Percentiles rank a stretch among this genome's conserved stretches.
These are phyloP conservation scores for Geopemphigus sp. DNA, from an alignment of 1,140 invertebrate species.

Conservation along the genomic window DNA sequence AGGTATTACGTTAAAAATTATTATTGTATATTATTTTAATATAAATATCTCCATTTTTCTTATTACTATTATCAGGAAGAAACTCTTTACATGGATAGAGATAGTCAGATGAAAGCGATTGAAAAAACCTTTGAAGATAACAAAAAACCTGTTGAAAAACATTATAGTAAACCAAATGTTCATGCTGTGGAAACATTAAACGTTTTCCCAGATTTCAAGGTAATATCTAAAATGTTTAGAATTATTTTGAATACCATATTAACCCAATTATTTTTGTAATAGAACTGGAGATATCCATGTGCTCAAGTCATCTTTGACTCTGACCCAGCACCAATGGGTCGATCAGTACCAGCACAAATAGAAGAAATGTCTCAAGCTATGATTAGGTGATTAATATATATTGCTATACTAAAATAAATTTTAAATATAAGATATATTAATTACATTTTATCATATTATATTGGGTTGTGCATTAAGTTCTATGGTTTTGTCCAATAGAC, in stretches of 20 bases:
- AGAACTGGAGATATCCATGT: slow-evolving; percentile 95
- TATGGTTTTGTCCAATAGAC: no score
- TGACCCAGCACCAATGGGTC: slow-evolving; percentile 83
- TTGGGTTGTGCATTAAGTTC: no score
- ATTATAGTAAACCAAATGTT: slow-evolving; percentile 94
- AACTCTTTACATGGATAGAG: slow-evolving; percentile 92
- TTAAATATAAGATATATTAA: no score
- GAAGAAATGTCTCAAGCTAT: slow-evolving; percentile 99
- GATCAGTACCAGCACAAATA: slow-evolving; percentile 78
- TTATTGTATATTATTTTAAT: neutral
- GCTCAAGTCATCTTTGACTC: slow-evolving; percentile 98
- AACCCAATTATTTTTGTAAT: slow-evolving; percentile 43
- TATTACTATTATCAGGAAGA: slow-evolving; percentile 65
- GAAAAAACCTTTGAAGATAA: slow-evolving; percentile 97
- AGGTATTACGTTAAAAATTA: slow-evolving; percentile 56
- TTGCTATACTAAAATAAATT: no score
- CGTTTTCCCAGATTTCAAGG: slow-evolving; percentile 91
- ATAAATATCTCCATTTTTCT: neutral
- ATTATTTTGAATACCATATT: neutral
- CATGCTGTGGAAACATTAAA: slow-evolving; percentile 84
- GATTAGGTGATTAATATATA: slow-evolving; percentile 69
- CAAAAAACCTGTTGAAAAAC: slow-evolving; percentile 80
- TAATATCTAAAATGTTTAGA: slow-evolving; percentile 54
- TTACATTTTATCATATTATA: no score
- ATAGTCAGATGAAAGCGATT: slow-evolving; percentile 96